phyloP scores from a whole-genome alignment of 2,888 invertebrate genomes.

The Elysia crispata region DNA sequence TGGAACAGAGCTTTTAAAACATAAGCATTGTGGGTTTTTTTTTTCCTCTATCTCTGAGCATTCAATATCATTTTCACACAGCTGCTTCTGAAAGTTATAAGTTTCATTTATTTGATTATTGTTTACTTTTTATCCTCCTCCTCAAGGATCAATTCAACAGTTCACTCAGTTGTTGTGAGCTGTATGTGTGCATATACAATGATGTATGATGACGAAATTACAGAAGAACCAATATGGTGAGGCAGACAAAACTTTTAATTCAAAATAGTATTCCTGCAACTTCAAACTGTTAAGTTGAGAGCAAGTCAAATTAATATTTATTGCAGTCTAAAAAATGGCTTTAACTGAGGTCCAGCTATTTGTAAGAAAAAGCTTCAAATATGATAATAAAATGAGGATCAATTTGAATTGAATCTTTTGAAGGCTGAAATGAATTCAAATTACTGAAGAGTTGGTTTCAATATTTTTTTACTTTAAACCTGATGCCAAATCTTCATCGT shows the following conservation, averaged over 20 bases:
- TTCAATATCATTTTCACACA: neutral
- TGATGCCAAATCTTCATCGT: too few species aligned
- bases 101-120: neutral
- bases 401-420: too few species aligned
- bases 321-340: too few species aligned
- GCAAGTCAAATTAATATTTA: too few species aligned
- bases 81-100: neutral
- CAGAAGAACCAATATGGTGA: constrained; percentile 71
- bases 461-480: too few species aligned
- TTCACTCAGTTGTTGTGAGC: constrained; percentile 73
- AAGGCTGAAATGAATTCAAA: too few species aligned
- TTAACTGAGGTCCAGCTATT: too few species aligned
- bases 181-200: constrained; percentile 72
- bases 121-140: constrained; percentile 10
- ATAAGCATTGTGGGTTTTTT: neutral
- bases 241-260: constrained; percentile 30
- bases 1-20: neutral
- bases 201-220: constrained; percentile 69
- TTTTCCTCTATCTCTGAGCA: neutral
- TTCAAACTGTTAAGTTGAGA: too few species aligned
- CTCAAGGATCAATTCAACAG: constrained; percentile 71
- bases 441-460: too few species aligned
- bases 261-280: too few species aligned
- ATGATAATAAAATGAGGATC: too few species aligned
- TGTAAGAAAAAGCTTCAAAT: too few species aligned